These are phyloP conservation scores for Muricea muricata DNA, from an alignment of 92 coral and sea anemone genomes.

Conservation along the genomic window DNA sequence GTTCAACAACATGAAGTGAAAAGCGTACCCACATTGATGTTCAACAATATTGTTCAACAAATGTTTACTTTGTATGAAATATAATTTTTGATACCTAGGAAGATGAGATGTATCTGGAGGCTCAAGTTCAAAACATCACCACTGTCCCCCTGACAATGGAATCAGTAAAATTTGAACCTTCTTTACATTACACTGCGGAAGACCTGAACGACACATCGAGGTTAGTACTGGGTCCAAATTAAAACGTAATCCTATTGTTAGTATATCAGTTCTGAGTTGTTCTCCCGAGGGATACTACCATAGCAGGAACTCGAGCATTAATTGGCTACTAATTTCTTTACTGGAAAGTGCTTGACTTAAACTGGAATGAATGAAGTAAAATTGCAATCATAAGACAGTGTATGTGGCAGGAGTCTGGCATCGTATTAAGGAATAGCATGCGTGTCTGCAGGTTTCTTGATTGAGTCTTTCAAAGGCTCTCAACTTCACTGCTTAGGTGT, in stretches of 20 bases:
- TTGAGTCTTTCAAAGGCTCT: too few species aligned
- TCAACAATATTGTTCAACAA: too few species aligned
- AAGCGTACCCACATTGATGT: too few species aligned
- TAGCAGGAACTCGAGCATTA: background rate
- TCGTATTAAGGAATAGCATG: too few species aligned
- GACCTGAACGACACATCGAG: conserved; percentile 72
- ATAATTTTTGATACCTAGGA: conserved; percentile 55
- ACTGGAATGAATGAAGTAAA: too few species aligned
- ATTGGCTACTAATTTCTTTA: background rate
- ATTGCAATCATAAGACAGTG: too few species aligned
- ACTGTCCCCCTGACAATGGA: conserved; percentile 97
- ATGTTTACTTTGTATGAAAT: too few species aligned
- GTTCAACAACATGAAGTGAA: too few species aligned
- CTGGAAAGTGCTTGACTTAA: background rate
- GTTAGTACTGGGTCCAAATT: background rate
- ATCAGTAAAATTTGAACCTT: conserved; percentile 89
- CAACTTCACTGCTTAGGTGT: too few species aligned
- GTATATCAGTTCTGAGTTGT: background rate
- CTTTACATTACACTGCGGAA: conserved; percentile 74
- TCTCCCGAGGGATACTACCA: background rate
- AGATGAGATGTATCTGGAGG: conserved; percentile 91
- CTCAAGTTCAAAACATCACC: conserved; percentile 98
- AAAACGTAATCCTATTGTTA: background rate
- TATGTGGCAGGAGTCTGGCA: too few species aligned
- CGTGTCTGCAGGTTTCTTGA: too few species aligned